Base-by-base conservation (phyloP, 2,113 vertebrate genomes). In the Erinaceus europaeus region DNA sequence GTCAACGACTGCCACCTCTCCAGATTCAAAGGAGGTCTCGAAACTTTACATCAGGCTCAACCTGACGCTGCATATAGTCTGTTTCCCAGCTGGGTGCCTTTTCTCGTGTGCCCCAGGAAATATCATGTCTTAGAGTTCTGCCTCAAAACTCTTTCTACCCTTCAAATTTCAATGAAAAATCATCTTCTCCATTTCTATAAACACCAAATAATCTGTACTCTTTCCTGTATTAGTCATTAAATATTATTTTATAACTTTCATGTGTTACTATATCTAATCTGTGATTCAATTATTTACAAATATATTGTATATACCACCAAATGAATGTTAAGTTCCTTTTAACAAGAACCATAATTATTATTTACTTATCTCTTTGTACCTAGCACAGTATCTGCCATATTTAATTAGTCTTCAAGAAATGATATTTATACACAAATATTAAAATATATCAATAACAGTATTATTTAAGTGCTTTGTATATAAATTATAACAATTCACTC, bases 281-380 rank as follows among this genome's bases (percentile, higher is more conserved):
- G 8, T 29, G 73, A 89, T 71, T 86, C 78, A 71, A 67, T 62
- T 42, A 77, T 52, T 90, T 80, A 52, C 50, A 71, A 78, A 23
- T 48, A 72, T 34, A 38, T 42, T 55, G 4, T 62, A 74, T 21
- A n/a, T n/a, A n/a, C 44, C 46, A 53, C 48, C 7, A 88, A 79
- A 71, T 84, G 34, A 52, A 65, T 25, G 83, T 10, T 76, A 83
- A 36, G 34, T 52, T 57, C 50, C 61, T 62, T 84, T 7, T 36
- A 50, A 68, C 15, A 64, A 82, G 44, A 59, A 64, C 23, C 13
- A 79, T 34, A 84, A 76, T 18, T 90, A 74, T 48, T 48, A 64
- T 25, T 73, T 77, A 64, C 11, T 64, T 48, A 65, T 55, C 59
- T 90, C 20, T 21, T 27, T 69, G n/a, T 3, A 36, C 75, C 25